Evolutionary conservation across 2,113 vertebrate genomes (phyloP), one percentile per base, ranked within the genome.

Genomic region (Halichoerus grypus): DNA sequence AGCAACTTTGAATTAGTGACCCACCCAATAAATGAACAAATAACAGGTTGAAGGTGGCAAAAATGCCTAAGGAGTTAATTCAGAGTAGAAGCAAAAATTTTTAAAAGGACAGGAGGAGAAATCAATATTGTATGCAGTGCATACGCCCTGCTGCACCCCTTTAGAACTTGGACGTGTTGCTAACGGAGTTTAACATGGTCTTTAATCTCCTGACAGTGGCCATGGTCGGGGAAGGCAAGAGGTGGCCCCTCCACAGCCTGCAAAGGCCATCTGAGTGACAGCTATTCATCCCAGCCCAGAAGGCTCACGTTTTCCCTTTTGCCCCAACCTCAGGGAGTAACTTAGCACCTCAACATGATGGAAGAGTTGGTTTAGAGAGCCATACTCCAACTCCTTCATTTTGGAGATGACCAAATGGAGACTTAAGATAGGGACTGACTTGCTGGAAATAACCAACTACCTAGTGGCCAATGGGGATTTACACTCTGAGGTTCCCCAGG

Each of bases 131-230:
- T 24, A 5, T 18, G 39, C 2, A 31, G 49, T 51, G 19, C 12
- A 46, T 59, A 31, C 12, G 42, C 9, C 31, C 18, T 7, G 0
- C 0, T 1, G 0, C 1, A 36, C 13, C 2, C 18, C 10, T 57
- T 53, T 26, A 53, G n/a, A 12, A 31, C 28, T 33, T 28, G 28
- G 63, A 46, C 0, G 5, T 31, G 13, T 2, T 46, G 18, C 33
- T 28, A 24, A 22, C 4, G 24, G 31, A 80, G n/a, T 36, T 80
- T 77, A 55, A 57, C 39, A 36, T 0, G 10, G 85, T 13, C 63
- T 88, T 26, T 91, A 33, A 12, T 71, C 36, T 33, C 39, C 21
- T 76, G 81, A 33, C 28, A 46, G 31, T 4, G 11, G 84, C 55
- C 46, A 22, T 15, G 14, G 49, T 28, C 61, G 10, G 8, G 36